These are phyloP conservation scores for Halichoerus grypus DNA, from an alignment of 2,113 vertebrate species.

Conservation along the genomic window DNA sequence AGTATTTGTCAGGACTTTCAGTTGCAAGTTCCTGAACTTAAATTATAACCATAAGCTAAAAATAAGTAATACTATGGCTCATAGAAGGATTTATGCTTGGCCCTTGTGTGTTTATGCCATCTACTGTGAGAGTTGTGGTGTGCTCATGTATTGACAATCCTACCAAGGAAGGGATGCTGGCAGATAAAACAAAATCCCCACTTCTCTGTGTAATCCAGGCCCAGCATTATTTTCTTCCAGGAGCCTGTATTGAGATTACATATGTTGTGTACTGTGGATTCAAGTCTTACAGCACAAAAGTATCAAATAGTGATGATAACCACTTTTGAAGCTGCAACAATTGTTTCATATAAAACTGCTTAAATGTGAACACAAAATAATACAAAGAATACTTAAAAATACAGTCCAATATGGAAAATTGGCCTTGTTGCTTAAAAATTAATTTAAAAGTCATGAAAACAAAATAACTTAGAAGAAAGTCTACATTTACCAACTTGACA, in stretches of 20 bases:
- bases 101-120: not conserved
- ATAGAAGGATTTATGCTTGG: not conserved
- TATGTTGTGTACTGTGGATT: not conserved
- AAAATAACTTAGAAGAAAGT: constrained; percentile 29
- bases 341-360: not conserved
- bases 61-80: not conserved
- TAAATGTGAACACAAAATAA: not conserved
- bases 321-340: not conserved
- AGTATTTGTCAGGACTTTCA: not conserved
- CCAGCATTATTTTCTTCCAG: not conserved
- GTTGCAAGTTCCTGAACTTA: not conserved
- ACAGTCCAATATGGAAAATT: not conserved
- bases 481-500: not conserved
- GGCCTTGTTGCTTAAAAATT: not conserved
- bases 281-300: not conserved
- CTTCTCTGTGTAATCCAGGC: not conserved
- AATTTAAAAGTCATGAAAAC: not conserved
- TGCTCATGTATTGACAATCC: not conserved
- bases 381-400: not conserved
- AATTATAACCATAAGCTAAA: not conserved
- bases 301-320: not conserved
- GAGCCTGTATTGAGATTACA: not conserved
- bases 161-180: not conserved
- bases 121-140: not conserved
- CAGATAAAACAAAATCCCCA: not conserved